phyloP scores from a whole-genome alignment of 2,113 vertebrate genomes.

The Nestor notabilis region DNA sequence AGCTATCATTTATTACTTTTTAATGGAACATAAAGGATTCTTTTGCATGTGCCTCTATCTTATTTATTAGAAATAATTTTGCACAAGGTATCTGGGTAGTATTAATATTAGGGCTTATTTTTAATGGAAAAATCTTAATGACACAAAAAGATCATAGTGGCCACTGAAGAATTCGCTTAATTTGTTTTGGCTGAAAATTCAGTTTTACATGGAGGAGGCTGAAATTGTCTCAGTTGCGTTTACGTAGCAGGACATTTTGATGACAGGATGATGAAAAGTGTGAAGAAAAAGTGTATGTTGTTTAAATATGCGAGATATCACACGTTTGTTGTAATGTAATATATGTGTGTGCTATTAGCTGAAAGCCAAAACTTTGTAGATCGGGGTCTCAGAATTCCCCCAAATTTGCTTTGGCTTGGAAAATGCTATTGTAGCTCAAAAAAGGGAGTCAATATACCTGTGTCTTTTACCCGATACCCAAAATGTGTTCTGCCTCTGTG shows the following conservation, averaged over 20 bases:
- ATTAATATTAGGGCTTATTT: background rate
- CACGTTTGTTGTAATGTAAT: background rate
- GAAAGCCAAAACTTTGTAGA: background rate
- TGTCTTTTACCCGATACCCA: background rate
- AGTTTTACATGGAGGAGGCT: background rate
- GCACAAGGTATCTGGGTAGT: background rate
- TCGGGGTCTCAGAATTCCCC: background rate
- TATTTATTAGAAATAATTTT: background rate
- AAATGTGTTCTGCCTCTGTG: background rate
- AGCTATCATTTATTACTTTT: background rate
- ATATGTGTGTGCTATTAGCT: background rate
- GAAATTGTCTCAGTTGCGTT: background rate
- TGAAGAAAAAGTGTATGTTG: background rate
- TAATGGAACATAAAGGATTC: background rate
- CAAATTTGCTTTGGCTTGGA: background rate
- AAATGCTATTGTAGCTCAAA: background rate
- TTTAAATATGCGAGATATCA: background rate
- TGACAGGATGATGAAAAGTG: background rate
- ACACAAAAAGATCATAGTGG: background rate
- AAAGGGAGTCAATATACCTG: background rate
- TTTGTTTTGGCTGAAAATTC: conserved; percentile 8
- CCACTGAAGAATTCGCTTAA: background rate
- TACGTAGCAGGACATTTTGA: background rate
- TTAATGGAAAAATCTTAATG: background rate
- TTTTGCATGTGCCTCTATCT: background rate